Evolutionary conservation across 2,888 invertebrate species (phyloP), one percentile per base, ranked within the genome.

Genomic region (Camponotus fellah): DNA sequence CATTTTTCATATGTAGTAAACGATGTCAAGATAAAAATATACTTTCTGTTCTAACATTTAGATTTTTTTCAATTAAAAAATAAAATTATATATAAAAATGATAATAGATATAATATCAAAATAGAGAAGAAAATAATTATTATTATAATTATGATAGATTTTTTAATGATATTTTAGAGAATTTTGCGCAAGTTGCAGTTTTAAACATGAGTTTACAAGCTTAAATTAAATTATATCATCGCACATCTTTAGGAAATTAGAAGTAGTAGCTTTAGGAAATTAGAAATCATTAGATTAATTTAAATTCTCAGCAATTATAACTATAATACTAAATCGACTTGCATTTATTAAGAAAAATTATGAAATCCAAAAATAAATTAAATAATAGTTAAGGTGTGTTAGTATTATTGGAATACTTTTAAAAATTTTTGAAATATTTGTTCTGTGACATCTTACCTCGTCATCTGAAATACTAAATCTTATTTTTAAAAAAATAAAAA

Each of bases 1-100:
- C 12, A 37, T 58, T 71, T 71, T 34, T 60, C 34, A 60, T 21
- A 17, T 79, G 12, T 43, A 79, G 43, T 69, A 79, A 77, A 46
- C 12, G 40, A 26, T 32, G 56, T 3, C 17, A 32, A 26, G 21
- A 46, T 46, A 60, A n/a, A 34, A 71, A 46, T 21, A 9, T 56
- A 12, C 2, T 40, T n/a, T 56, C 10, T 8, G 14, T 34, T 6
- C n/a, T 46, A 2, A 46, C 9, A 37, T 53, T 71, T 21, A 21
- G 10, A 21, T 40, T 72, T 0, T 34, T 69, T 40, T 53, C 8
- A 53, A 49, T 69, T 6, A 34, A 69, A 9, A 34, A 49, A 34
- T 32, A 8, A 49, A 68, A 5, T 17, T 68, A 21, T 2, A 6
- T 5, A 32, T 49, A 43, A 65, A 8, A 68, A 5, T 26, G 17